Percentiles rank a stretch among this genome's conserved stretches.
Conservation (phyloP, 2,797 vertebrate genomes). For the Diplodus sargus region DNA sequence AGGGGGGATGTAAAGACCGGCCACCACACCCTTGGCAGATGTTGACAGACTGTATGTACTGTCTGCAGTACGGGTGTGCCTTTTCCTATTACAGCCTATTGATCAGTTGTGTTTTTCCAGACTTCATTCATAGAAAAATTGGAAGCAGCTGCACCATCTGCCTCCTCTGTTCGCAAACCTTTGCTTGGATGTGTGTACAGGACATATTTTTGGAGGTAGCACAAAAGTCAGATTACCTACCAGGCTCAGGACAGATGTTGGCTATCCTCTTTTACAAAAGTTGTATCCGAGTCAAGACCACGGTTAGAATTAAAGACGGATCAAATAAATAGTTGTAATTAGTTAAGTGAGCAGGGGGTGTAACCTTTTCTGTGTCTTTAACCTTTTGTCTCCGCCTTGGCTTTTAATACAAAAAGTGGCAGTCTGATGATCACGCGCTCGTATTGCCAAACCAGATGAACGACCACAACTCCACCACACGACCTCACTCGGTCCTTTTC, state of each 20-base stretch:
- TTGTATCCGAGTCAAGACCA: background rate
- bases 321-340: constrained; percentile 1
- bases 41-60: constrained; percentile 66
- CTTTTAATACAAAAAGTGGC: constrained; percentile 5
- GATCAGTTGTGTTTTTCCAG: constrained; percentile 81
- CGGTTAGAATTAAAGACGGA: background rate
- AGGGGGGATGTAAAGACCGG: constrained; percentile 65
- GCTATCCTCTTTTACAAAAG: background rate
- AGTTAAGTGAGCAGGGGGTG: background rate
- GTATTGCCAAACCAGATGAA: constrained; percentile 28
- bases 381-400: background rate
- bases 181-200: constrained; percentile 53
- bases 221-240: constrained; percentile 42
- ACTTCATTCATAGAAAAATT: constrained; percentile 80
- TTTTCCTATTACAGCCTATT: constrained; percentile 71
- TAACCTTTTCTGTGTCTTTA: background rate
- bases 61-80: constrained; percentile 72
- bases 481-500: constrained; percentile 16
- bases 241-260: constrained; percentile 31
- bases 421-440: background rate
- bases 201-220: constrained; percentile 50
- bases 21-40: constrained; percentile 78
- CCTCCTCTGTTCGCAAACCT: constrained; percentile 49
- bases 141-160: constrained; percentile 81
- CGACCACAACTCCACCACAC: background rate